Evolutionary conservation across 2,113 vertebrate genomes (phyloP), one percentile per base, ranked within the genome.

Genomic region (Hiodon alosoides): DNA sequence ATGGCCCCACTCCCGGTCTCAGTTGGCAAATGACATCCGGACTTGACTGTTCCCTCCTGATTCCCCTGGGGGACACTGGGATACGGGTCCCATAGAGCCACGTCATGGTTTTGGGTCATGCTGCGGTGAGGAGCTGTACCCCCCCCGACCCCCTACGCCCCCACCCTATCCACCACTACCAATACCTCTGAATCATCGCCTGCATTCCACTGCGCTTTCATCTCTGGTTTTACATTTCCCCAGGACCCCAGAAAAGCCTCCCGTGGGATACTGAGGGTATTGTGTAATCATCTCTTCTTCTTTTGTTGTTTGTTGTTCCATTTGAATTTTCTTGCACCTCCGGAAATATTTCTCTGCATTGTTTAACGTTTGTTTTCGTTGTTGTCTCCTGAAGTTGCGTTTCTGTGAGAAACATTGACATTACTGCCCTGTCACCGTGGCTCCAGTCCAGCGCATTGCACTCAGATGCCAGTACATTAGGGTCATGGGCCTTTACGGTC

Each of bases 371-470:
- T 48, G 64, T 48, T 66, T 66, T 31, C 31, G 31, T 31, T 31
- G 3, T 31, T 31, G 47, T 8, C 11, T 16, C 1, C 71, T 11
- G 16, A 10, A 71, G 68, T 17, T 11, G 58, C 31, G 31, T 64
- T 51, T 74, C 73, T 58, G 50, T 64, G 75, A 69, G 17, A 64
- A 78, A 76, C 83, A 2, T 31, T 31, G 31, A 31, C 83, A 82
- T 53, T 3, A 50, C n/a, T 78, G 71, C 17, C 1, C 52, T n/a
- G 62, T 78, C 82, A 58, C 2, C 6, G 5, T 70, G 77, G 73
- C 77, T 75, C 54, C 9, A 7, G 65, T 47, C 46, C 61, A 31
- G 82, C 78, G 77, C 76, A 72, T 80, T 77, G 60, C 11, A 3
- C 71, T 79, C 77, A 78, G 75, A 4, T 83, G 83, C 86, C 31